Base-by-base conservation (phyloP, 2,888 invertebrate genomes). In the Drosophila subsilvestris region DNA sequence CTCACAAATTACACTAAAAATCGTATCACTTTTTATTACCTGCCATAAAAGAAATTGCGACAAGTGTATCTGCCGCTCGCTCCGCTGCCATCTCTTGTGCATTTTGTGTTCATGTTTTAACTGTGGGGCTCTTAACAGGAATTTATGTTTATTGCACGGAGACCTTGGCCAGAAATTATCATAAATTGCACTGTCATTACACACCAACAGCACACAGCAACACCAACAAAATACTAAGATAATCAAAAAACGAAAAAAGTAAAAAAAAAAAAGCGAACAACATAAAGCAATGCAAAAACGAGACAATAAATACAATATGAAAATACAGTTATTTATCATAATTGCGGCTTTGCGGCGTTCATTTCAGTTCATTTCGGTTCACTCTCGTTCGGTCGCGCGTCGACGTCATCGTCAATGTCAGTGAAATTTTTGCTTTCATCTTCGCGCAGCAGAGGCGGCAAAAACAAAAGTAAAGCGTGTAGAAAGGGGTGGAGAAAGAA, bases 141-240 rank as follows among this genome's bases (percentile, higher is more conserved):
- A 88, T 83, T 83, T 83, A 83, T 83, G 84, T 73, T 74, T 75
- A 74, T 75, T 69, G 51, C 71, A 49, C 42, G 74, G 32, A 56
- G 81, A 86, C 84, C 88, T 62, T 72, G 62, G 75, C 66, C 81
- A 72, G 76, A 88, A 88, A 83, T 88, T 78, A 83, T 75, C 79
- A 83, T 86, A 83, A 83, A 83, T 83, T 83, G 81, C 88, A 80
- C 74, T 74, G 81, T 88, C 83, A 88, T 83, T 83, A 86, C 69
- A 58, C 17, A 65, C 45, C 55, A 49, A 37, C 56, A 57, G 22
- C 48, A 29, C 29, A 27, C 27, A 79, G 51, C 63, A 75, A 32
- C 49, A 47, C 45, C 18, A 45, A 25, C 14, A 9, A 9, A n/a
- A 48, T 10, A 29, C 29, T 10, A 29, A 29, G 3, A 12, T 22